Evolutionary conservation across 2,797 vertebrate species (phyloP).

Genomic region (Sebastes steindachneri): DNA sequence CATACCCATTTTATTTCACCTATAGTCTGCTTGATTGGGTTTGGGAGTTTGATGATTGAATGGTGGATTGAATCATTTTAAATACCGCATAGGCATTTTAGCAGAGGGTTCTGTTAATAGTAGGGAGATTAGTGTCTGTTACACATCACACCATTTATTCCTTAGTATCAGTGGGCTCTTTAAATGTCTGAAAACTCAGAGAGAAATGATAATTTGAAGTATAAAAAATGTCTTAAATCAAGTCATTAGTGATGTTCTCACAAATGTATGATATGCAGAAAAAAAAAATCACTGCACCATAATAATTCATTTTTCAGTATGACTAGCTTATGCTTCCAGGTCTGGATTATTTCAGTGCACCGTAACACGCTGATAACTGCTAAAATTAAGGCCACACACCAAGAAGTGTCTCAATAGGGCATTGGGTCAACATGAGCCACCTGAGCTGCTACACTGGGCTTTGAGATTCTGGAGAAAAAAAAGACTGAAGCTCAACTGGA

Average conservation of each 20-base stretch:
- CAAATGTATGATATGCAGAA: neutral
- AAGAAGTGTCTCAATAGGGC: constrained; percentile 45
- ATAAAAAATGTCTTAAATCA: neutral
- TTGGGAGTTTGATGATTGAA: neutral
- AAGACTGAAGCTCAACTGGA: neutral
- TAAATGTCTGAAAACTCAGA: neutral
- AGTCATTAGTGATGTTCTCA: neutral
- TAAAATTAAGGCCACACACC: constrained; percentile 31
- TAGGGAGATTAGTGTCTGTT: neutral
- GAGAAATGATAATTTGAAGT: neutral
- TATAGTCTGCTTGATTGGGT: neutral
- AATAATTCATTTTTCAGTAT: neutral
- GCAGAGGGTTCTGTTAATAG: neutral
- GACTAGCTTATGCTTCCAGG: neutral
- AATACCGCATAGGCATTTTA: neutral
- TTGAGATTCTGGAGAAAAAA: neutral
- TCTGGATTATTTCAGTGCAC: constrained; percentile 1
- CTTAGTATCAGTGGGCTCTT: neutral
- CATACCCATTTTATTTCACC: neutral
- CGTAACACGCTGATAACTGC: neutral
- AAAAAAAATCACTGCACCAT: neutral
- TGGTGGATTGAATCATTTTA: neutral
- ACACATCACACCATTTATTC: neutral
- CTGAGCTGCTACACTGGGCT: constrained; percentile 29
- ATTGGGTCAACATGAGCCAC: constrained; percentile 33